Conservation (phyloP, 2,113 vertebrate species). For the Tragelaphus scriptus region DNA sequence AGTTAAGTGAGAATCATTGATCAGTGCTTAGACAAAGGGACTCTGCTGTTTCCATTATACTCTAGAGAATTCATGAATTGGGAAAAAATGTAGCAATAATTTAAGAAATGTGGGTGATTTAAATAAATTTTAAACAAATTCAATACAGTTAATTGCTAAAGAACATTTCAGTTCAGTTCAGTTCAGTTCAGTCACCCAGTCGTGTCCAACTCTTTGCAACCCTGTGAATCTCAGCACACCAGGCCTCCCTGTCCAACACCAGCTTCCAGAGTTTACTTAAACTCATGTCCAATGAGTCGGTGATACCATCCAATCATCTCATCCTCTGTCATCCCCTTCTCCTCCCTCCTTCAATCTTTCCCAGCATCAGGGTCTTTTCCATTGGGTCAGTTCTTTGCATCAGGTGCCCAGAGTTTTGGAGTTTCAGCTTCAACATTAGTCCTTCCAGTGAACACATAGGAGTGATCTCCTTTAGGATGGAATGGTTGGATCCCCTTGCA, state of each 20-base stretch:
- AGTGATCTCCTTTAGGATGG: not conserved
- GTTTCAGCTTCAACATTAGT: not conserved
- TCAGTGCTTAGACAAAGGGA: not conserved
- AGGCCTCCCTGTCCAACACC: not conserved
- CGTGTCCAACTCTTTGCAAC: accelerated
- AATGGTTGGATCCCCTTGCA: not conserved
- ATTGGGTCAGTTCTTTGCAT: not conserved
- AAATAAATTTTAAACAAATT: not conserved
- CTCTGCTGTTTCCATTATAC: not conserved
- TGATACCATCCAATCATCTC: not conserved
- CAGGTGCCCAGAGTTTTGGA: not conserved
- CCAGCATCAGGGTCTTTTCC: not conserved
- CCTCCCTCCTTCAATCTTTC: not conserved
- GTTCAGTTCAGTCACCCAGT: accelerated
- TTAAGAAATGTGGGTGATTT: not conserved
- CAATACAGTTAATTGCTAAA: not conserved
- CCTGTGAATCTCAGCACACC: accelerated
- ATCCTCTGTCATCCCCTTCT: not conserved
- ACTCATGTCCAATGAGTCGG: not conserved
- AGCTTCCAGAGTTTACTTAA: accelerated
- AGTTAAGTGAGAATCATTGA: not conserved
- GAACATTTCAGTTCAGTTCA: not conserved
- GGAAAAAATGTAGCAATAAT: not conserved
- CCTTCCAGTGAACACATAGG: not conserved
- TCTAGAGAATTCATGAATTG: not conserved